Percentiles rank a stretch among this genome's conserved stretches.
phyloP scores from a whole-genome alignment of 2,113 vertebrate species.

The Brachyistius frenatus region DNA sequence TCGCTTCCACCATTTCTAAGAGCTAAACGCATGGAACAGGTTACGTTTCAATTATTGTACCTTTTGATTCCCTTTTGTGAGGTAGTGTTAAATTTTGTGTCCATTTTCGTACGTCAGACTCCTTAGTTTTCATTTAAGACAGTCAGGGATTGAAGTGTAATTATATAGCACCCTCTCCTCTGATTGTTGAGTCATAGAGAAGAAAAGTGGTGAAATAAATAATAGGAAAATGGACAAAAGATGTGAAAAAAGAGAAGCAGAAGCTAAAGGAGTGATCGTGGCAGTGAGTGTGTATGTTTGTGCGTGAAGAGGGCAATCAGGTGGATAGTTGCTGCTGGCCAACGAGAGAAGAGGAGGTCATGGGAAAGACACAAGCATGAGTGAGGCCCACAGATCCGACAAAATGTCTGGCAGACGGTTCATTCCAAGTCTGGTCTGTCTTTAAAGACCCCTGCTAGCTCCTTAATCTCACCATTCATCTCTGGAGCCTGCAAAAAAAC shows the following conservation, averaged over 20 bases:
- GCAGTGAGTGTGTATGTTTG: neutral
- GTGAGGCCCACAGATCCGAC: constrained; percentile 40
- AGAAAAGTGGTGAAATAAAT: neutral
- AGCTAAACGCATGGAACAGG: neutral
- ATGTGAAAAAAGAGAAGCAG: constrained; percentile 8
- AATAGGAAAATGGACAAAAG: constrained; percentile 10
- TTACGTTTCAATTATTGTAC: neutral
- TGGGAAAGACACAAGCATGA: constrained; percentile 56
- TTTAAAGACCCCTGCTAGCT: constrained; percentile 67
- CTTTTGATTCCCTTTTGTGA: neutral
- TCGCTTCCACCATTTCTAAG: neutral
- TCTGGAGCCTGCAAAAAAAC: constrained; percentile 51
- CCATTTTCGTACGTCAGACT: neutral
- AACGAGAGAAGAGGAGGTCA: constrained; percentile 42
- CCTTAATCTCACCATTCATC: constrained; percentile 68
- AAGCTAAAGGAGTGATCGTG: neutral
- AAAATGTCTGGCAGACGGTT: constrained; percentile 54
- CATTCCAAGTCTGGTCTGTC: constrained; percentile 39
- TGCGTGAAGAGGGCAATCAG: constrained; percentile 25
- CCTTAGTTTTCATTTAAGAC: constrained; percentile 25
- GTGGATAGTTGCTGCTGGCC: constrained; percentile 28
- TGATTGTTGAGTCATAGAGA: constrained; percentile 9
- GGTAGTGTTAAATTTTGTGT: neutral
- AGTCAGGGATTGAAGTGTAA: neutral
- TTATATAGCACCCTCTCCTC: constrained; percentile 4